Base-by-base conservation (phyloP, 2,113 vertebrate species). In the Saguinus imperator region DNA sequence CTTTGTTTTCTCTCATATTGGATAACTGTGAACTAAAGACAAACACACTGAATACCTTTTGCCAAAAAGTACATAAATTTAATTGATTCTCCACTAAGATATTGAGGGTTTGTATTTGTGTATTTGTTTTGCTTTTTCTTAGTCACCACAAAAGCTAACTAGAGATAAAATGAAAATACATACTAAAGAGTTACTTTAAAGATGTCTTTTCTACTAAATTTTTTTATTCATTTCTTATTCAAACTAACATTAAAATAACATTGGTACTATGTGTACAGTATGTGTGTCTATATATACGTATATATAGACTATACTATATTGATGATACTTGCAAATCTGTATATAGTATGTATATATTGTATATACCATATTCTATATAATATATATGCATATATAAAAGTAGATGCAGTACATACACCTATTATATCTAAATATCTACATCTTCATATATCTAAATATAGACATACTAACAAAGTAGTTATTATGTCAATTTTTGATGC, bases 311-410 rank as follows among this genome's bases (percentile, higher is more conserved):
- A 35, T 25, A 57, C 1, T 17, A 27, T 35, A 20, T n/a, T 35
- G 6, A 35, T 68, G 50, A 58, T 25, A 58, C 23, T 10, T 58
- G 23, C 57, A 58, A 58, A 58, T 68, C 57, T 25, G 8, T 18
- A 20, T 21, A 32, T 0, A 43, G 4, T 81, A 29, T 52, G n/a
- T 80, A 37, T 48, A 81, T 4, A 32, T 8, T 17, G 3, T 50
- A 11, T 6, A 58, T 25, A 58, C 57, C 25, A 5, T 43, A 40
- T 40, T 50, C n/a, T 0, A 1, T 20, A 0, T 21, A 9, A 1
- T 16, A 66, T 35, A 16, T 37, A 32, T 43, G 2, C 27, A 16
- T 37, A 21, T 13, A 45, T 12, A 25, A 37, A 18, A 58, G 57
- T 79, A 5, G 6, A 25, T 37, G 21, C 7, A 23, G 29, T 52